Conservation (phyloP, 2,888 invertebrate species). For the Spilosoma lubricipeda region DNA sequence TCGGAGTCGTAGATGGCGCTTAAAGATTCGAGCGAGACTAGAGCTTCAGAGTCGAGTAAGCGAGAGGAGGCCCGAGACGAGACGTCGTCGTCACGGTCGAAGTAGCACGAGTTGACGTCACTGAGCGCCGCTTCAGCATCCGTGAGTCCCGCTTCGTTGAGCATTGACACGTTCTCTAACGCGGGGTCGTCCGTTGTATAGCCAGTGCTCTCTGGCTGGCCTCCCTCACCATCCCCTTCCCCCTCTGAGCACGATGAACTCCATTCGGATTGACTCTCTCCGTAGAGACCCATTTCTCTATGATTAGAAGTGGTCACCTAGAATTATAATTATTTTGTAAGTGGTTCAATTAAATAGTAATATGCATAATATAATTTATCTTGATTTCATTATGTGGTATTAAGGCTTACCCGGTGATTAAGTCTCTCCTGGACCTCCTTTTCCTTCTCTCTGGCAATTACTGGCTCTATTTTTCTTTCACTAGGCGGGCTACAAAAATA, state of each 20-base stretch:
- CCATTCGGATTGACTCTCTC: conserved; percentile 94
- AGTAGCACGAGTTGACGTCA: conserved; percentile 94
- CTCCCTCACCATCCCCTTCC: conserved; percentile 80
- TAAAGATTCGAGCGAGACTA: conserved; percentile 92
- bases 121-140: conserved; percentile 95
- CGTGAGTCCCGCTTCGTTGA: conserved; percentile 94
- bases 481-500: conserved; percentile 62
- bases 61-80: conserved; percentile 94
- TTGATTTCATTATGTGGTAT: background rate
- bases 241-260: conserved; percentile 88
- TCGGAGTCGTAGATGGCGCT: conserved; percentile 93
- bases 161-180: conserved; percentile 93
- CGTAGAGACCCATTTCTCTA: conserved; percentile 79
- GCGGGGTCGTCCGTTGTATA: conserved; percentile 96
- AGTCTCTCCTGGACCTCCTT: conserved; percentile 75
- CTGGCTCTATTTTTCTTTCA: conserved; percentile 67
- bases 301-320: conserved; percentile 77
- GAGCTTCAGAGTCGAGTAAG: conserved; percentile 91
- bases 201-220: conserved; percentile 90
- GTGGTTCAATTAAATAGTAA: background rate
- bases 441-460: conserved; percentile 69
- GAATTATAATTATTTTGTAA: conserved; percentile 6
- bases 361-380: background rate
- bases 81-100: conserved; percentile 91
- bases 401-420: conserved; percentile 71